Percentiles rank a stretch among this genome's conserved stretches.
phyloP scores from a whole-genome alignment of 2,113 vertebrate species.

The Corapipo altera region DNA sequence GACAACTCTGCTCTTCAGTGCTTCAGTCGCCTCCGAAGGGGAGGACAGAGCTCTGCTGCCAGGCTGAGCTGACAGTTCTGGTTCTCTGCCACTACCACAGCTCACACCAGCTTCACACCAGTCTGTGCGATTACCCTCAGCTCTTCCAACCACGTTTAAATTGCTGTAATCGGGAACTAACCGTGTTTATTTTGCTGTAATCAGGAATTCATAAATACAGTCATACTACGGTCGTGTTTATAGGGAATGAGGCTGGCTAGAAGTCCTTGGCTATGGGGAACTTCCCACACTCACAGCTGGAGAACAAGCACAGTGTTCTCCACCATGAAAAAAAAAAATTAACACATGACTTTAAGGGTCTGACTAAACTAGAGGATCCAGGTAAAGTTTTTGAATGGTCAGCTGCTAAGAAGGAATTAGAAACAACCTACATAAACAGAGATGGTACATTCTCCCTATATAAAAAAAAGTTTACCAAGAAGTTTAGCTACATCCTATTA shows the following conservation, averaged over 20 bases:
- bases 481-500: background rate
- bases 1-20: background rate
- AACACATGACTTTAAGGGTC: background rate
- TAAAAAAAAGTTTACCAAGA: background rate
- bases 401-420: background rate
- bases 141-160: background rate
- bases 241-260: background rate
- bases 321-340: background rate
- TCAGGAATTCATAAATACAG: background rate
- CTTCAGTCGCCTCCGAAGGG: accelerated
- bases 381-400: background rate
- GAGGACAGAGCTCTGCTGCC: background rate
- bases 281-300: background rate
- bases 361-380: background rate
- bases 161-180: background rate
- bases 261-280: background rate
- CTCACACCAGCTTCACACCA: background rate
- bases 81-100: background rate
- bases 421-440: background rate
- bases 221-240: background rate
- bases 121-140: accelerated
- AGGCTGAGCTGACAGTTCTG: background rate
- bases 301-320: background rate
- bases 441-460: background rate
- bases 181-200: background rate